phyloP scores from a whole-genome alignment of 2,113 vertebrate species.

The Caretta caretta region DNA sequence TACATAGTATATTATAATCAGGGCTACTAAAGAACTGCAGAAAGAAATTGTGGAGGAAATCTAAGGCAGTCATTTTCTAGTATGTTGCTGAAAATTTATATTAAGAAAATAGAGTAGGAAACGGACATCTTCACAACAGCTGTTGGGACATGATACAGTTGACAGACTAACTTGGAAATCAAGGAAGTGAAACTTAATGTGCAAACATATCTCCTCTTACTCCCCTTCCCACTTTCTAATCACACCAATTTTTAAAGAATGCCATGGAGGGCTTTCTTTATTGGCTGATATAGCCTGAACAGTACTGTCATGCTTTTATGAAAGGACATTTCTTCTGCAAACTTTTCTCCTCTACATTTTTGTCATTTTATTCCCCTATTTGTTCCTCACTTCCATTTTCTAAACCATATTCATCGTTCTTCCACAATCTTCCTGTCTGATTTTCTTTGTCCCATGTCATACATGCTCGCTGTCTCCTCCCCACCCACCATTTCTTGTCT shows the following conservation, averaged over 20 bases:
- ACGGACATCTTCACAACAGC: background rate
- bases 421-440: background rate
- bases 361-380: background rate
- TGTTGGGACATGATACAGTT: background rate
- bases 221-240: background rate
- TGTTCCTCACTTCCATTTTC: background rate
- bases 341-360: background rate
- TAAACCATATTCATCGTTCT: background rate
- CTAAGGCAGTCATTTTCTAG: background rate
- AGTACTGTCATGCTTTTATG: background rate
- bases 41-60: background rate
- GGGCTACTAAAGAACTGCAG: background rate
- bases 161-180: background rate
- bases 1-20: background rate
- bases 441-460: background rate
- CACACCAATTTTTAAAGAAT: background rate
- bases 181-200: background rate
- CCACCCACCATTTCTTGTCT: background rate
- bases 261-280: background rate
- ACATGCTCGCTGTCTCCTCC: background rate
- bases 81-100: background rate
- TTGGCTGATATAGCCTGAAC: background rate
- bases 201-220: background rate
- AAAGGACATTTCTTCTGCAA: background rate
- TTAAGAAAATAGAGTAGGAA: background rate